Percentiles rank a stretch among this genome's conserved stretches.
phyloP scores from a whole-genome alignment of 1,140 invertebrate genomes.

The Drosophila sulfurigaster region DNA sequence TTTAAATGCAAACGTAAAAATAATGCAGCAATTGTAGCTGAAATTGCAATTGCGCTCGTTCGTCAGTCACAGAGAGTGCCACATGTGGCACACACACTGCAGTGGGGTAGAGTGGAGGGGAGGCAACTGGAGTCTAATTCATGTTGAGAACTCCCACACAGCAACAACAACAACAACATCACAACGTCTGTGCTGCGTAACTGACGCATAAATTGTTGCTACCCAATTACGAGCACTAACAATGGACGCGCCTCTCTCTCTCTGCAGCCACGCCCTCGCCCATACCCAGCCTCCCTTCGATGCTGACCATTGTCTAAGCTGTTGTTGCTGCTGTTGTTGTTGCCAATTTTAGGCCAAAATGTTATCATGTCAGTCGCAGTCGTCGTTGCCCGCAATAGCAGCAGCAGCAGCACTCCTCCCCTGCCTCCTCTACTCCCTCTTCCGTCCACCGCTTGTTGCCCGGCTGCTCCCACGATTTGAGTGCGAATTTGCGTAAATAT shows the following conservation, averaged over 20 bases:
- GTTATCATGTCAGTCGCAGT: conserved; percentile 82
- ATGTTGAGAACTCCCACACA: conserved; percentile 37
- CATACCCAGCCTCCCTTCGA: neutral
- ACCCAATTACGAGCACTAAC: conserved; percentile 82
- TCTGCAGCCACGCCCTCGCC: neutral
- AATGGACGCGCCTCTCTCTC: conserved; percentile 55
- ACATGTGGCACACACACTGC: conserved; percentile 61
- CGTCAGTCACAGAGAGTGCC: conserved; percentile 40
- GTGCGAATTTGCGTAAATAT: conserved; percentile 83
- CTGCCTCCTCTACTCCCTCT: conserved; percentile 1
- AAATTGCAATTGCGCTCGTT: conserved; percentile 52
- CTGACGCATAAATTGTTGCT: conserved; percentile 81
- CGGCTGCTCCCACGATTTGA: conserved; percentile 53
- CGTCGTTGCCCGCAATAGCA: conserved; percentile 63
- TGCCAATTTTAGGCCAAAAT: conserved; percentile 83
- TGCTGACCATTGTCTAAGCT: conserved; percentile 66
- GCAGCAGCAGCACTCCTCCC: neutral
- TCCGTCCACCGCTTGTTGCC: conserved; percentile 11
- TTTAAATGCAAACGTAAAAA: conserved; percentile 62
- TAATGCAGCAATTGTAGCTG: conserved; percentile 60
- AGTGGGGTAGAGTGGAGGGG: conserved; percentile 10
- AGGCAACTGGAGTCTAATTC: conserved; percentile 60
- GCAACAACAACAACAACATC: conserved; percentile 1
- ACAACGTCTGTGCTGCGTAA: conserved; percentile 11
- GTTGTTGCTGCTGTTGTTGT: conserved; percentile 52